Base-by-base conservation (phyloP, 1,140 invertebrate species). In the Temnothorax longispinosus region DNA sequence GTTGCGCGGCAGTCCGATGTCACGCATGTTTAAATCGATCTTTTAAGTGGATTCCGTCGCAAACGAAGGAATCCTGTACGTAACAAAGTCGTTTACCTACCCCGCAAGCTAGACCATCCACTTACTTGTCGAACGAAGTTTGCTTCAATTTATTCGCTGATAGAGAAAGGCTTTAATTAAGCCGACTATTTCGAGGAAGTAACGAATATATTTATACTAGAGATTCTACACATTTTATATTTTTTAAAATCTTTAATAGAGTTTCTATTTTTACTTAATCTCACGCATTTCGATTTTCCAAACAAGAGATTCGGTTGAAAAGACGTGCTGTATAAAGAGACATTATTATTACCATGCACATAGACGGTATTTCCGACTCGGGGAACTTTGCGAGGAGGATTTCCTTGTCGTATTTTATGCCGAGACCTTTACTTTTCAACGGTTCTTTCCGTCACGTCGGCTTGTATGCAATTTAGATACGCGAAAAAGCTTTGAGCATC, bases 51-150 rank as follows among this genome's bases (percentile, higher is more conserved):
- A 71, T 81, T 71, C 21, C 5, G 10, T 41, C 0, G 10, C 0
- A 56, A 54, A 69, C 13, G 62, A 52, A 80, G 35, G 3, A 11
- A 21, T 47, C 7, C 62, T 47, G 27, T 58, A 74, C 41, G 69
- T 13, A 75, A 84, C 41, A 84, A 47, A 27, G 10, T 56, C 21
- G n/a, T 41, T 35, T n/a, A 82, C 7, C 6, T 56, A 38, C 0
- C 0, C 35, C 18, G 62, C 8, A 38, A 65, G 8, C 27, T 15
- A 50, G 18, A 21, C 35, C 60, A 74, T 50, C 41, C 11, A 60
- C 3, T 82, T 82, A 75, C 27, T 47, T 10, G 32, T 72, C 50
- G 15, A 81, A 71, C 44, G 71, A 60, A 84, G 41, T 74, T 58
- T 41, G 0, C 32, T 50, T 84, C 41, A 56, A 47, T 50, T 38